phyloP scores from a whole-genome alignment of 2,113 vertebrate species.

The Pangasianodon gigas region DNA sequence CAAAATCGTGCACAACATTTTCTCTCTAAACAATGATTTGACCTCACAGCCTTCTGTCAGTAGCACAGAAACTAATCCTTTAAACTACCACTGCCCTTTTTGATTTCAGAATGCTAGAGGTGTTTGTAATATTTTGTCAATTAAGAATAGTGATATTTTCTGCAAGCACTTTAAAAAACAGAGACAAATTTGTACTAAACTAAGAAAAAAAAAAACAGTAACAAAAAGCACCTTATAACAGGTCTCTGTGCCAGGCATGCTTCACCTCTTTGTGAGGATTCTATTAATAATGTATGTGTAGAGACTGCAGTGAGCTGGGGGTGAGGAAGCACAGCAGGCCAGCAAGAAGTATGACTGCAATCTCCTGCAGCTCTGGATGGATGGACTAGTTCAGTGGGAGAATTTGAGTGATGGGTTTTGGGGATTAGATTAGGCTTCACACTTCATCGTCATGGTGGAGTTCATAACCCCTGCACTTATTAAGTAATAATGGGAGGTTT shows the following conservation, averaged over 20 bases:
- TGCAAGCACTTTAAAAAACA: background rate
- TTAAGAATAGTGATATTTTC: background rate
- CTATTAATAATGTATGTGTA: slow-evolving; percentile 59
- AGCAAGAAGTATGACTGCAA: slow-evolving; percentile 48
- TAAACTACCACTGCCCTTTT: background rate
- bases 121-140: background rate
- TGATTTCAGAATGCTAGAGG: background rate
- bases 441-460: slow-evolving; percentile 44
- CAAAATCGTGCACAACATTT: background rate
- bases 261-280: slow-evolving; percentile 42
- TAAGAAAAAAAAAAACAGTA: background rate
- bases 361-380: slow-evolving; percentile 39
- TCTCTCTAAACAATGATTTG: background rate
- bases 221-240: background rate
- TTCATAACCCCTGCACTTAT: slow-evolving; percentile 35
- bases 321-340: slow-evolving; percentile 34
- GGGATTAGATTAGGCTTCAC: slow-evolving; percentile 30
- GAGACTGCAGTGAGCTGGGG: slow-evolving; percentile 49
- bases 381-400: slow-evolving; percentile 24
- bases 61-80: background rate
- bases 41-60: background rate
- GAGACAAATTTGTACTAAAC: background rate
- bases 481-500: slow-evolving; percentile 52
- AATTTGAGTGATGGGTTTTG: slow-evolving; percentile 47
- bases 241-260: slow-evolving; percentile 19